Base-by-base conservation (phyloP, 2,888 invertebrate species). In the Palloptera scutellata region DNA sequence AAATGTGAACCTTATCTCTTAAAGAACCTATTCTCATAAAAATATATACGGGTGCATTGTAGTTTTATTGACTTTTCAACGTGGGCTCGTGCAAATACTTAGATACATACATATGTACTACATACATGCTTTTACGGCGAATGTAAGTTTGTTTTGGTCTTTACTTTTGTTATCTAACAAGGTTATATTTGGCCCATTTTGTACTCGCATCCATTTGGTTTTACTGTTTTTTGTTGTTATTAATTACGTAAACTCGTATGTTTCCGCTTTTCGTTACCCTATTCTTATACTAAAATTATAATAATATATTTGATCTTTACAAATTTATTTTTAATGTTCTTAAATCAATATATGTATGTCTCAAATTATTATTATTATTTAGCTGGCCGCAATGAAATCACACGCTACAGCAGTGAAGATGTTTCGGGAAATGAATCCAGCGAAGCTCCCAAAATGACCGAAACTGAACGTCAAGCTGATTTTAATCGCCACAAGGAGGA, bases 401-500 rank as follows among this genome's bases (percentile, higher is more conserved):
- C 81, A 67, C 84, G 83, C 75, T 84, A 84, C 72, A 85, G 85
- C 74, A 84, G 83, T 75, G 84, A 85, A 73, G 85, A 85, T 78
- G 83, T 83, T 70, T 85, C 85, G 64, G 85, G 84, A 45, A 85
- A 85, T 73, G 85, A 85, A 76, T 84, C 84, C 40, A 83, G 81
- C 74, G 84, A 85, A 72, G 81, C 81, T 63, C 78, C 77, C 51
- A 82, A 81, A 67, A 82, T 84, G 83, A 84, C 85, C 67, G 85
- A 85, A 72, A 76, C 80, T 69, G 85, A 85, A 76, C 79, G 85
- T 57, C 85, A 85, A 74, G 84, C 82, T 63, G 91, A 91, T 79
- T 86, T 91, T 79, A 90, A 89, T 84, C 88, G 91, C 72, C 92
- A 93, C 81, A 94, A 95, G 87, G 95, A 95, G 81, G 94, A 94